Base-by-base conservation (phyloP, 1,140 invertebrate species). In the Orussus abietinus region DNA sequence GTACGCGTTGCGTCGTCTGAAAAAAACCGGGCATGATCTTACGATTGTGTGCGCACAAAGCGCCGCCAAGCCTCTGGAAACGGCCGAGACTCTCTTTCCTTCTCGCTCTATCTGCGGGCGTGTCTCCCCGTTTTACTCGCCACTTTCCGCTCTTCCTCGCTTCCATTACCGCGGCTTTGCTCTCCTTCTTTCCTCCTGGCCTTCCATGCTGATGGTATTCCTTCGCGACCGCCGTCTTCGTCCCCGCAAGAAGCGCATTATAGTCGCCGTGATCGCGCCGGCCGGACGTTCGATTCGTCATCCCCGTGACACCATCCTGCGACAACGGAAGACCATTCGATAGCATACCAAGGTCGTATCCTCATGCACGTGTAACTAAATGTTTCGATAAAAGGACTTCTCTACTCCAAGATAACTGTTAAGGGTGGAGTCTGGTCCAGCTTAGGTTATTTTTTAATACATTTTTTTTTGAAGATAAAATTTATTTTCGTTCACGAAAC, bases 11-110 rank as follows among this genome's bases (percentile, higher is more conserved):
- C n/a, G n/a, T n/a, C n/a, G n/a, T n/a, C n/a, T n/a, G 47, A 64
- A 68, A 64, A 56, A 65, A 61, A 57, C 34, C 41, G 51, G 48
- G 58, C 51, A 64, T 59, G 65, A 69, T 69, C 65, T 61, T 64
- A 62, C 56, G 66, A 71, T 68, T 66, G 62, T 63, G 61, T 55
- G 31, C 48, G 57, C 56, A 62, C 65, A 69, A 69, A 66, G 65
- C 49, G 64, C 66, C 65, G 65, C 66, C 66, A 53, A 54, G 60
- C 59, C 53, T 55, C 55, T 66, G 63, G 56, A 66, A 66, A 64
- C 52, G 55, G 51, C 51, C 44, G 51, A 19, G 11, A 31, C 19
- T 17, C 25, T 12, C 38, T 28, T 2, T 15, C 34, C 30, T 34
- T 42, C 12, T 20, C 39, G 31, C 39, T 42, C 29, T n/a, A n/a